Base-by-base conservation (phyloP, 2,113 vertebrate species). In the Orientallactaga bullata region DNA sequence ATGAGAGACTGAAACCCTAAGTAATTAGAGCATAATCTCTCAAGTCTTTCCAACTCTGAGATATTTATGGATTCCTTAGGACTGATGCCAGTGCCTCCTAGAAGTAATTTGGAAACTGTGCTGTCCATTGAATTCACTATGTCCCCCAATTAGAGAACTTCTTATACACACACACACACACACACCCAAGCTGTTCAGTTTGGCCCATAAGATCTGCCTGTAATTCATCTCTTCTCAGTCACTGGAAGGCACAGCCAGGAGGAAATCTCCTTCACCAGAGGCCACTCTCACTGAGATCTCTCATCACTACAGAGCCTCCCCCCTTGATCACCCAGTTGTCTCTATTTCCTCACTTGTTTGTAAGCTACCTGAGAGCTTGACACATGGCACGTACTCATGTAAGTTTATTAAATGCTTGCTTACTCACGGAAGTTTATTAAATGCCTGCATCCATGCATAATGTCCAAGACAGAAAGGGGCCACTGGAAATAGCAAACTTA, bases 81-180 rank as follows among this genome's bases (percentile, higher is more conserved):
- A 32, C 26, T 5, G 6, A 37, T 7, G 26, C 28, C 5, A 20
- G 3, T 26, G 66, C 35, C 39, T 51, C 28, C 71, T n/a, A 18
- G 60, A 28, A 47, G 63, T 42, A 7, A 3, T 51, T 32, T 7
- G 7, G 51, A 3, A 55, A 26, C 66, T 9, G 13, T 26, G 37
- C 66, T n/a, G 11, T 5, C 24, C 3, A 3, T 60, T 2, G 13
- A 61, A 21, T 1, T 0, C 8, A 10, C 42, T 61, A 1, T 58
- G 15, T 26, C 12, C 61, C 61, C 88, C 30, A 26, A 68, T 23
- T 10, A 16, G 35, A 58, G 21, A 24, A 16, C 18, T 69, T 16
- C 17, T 8, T 13, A 21, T 7, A 21, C 69, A 60, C 55, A 21
- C 55, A 51, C 58, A n/a, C 39, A 8, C 77, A 8, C 74, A 87